Evolutionary conservation across 2,888 invertebrate species (phyloP).

Genomic region (Drosophila tanythrix): DNA sequence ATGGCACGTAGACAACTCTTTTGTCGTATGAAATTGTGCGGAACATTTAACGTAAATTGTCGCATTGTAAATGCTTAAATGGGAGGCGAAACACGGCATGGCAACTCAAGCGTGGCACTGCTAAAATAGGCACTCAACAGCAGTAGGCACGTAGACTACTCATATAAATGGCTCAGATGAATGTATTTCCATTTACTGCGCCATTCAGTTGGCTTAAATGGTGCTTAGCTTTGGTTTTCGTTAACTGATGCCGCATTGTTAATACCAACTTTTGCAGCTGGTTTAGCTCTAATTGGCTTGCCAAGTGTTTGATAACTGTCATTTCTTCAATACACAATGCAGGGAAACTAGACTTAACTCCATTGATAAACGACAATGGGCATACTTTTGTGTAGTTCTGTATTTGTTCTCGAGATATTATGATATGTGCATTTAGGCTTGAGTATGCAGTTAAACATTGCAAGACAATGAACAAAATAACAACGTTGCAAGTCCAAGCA

Average conservation of each 20-base stretch:
- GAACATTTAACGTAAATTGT: slow-evolving; percentile 80
- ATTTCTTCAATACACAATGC: slow-evolving; percentile 11
- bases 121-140: slow-evolving; percentile 18
- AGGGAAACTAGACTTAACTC: slow-evolving; percentile 3
- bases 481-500: slow-evolving; percentile 1
- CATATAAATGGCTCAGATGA: slow-evolving; percentile 25
- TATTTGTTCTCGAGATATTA: not conserved
- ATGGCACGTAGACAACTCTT: slow-evolving; percentile 81
- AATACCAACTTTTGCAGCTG: slow-evolving; percentile 6
- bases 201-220: slow-evolving; percentile 44
- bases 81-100: not conserved
- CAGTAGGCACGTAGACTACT: too few relatives aligned
- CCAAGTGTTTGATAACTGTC: slow-evolving; percentile 49
- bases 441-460: not conserved
- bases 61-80: slow-evolving; percentile 54
- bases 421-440: slow-evolving; percentile 4
- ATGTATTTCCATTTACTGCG: not conserved
- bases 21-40: slow-evolving; percentile 77
- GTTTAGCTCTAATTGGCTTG: slow-evolving; percentile 58
- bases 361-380: slow-evolving; percentile 21
- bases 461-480: not conserved
- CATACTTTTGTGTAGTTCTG: not conserved
- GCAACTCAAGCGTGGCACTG: slow-evolving; percentile 51
- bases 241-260: slow-evolving; percentile 22
- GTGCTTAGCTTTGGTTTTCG: slow-evolving; percentile 4